Evolutionary conservation across 1,140 invertebrate species (phyloP).

Genomic region (Zophobas morio): DNA sequence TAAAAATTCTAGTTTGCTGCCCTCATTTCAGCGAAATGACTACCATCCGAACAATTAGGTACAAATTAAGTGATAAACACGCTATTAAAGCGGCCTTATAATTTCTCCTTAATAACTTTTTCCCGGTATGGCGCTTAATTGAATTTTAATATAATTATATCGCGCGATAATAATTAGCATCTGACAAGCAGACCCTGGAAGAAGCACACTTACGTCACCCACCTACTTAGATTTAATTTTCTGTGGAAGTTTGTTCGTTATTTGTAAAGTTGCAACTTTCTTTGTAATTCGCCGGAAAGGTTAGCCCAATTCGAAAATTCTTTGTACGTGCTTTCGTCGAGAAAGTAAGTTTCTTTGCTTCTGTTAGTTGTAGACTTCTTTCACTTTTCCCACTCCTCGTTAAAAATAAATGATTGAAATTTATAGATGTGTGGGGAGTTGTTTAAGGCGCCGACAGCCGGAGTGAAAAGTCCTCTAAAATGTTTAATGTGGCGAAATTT

Average conservation of each 20-base stretch:
- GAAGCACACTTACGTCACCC: slow-evolving; percentile 12
- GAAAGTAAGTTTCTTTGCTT: slow-evolving; percentile 16
- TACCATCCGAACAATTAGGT: slow-evolving; percentile 39
- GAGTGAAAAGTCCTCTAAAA: not conserved
- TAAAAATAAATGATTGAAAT: slow-evolving; percentile 37
- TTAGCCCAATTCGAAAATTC: slow-evolving; percentile 36
- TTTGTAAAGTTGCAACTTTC: slow-evolving; percentile 39
- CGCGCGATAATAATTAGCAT: slow-evolving; percentile 38
- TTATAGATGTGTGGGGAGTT: slow-evolving; percentile 7
- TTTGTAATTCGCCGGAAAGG: slow-evolving; percentile 32
- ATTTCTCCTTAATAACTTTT: slow-evolving; percentile 34
- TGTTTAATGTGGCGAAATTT: slow-evolving; percentile 17
- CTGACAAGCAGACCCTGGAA: slow-evolving; percentile 13
- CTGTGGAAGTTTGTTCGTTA: slow-evolving; percentile 22
- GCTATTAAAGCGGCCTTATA: slow-evolving; percentile 38
- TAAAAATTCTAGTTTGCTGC: slow-evolving; percentile 24
- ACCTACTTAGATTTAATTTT: slow-evolving; percentile 35
- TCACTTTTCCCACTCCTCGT: slow-evolving; percentile 28
- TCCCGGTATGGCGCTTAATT: slow-evolving; percentile 36
- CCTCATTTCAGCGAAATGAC: slow-evolving; percentile 27
- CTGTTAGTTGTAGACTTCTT: slow-evolving; percentile 11
- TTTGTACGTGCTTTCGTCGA: slow-evolving; percentile 28
- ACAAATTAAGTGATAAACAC: slow-evolving; percentile 45
- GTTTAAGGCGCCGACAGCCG: not conserved
- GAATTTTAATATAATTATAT: slow-evolving; percentile 47